Conservation (phyloP, 2,888 invertebrate genomes). For the Melinaea menophilus region DNA sequence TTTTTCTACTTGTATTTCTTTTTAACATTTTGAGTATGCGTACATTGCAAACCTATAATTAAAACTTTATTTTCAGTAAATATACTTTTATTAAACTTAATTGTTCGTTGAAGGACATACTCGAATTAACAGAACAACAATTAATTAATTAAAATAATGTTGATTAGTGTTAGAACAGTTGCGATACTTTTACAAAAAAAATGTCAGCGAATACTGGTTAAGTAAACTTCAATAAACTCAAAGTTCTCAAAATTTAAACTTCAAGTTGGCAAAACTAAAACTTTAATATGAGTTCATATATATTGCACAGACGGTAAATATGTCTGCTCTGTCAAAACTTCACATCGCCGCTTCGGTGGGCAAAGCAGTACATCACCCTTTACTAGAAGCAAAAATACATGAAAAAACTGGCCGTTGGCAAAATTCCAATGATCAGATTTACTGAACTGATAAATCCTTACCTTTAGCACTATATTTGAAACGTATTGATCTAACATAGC, state of each 20-base stretch:
- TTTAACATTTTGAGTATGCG: too few relatives aligned
- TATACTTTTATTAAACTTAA: too few relatives aligned
- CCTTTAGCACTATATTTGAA: neutral
- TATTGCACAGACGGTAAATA: slow-evolving; percentile 7
- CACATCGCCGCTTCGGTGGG: slow-evolving; percentile 7
- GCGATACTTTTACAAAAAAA: too few relatives aligned
- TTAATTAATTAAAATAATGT: too few relatives aligned
- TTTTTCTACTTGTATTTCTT: too few relatives aligned
- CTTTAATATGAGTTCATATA: neutral
- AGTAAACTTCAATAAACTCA: too few relatives aligned
- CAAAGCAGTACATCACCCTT: slow-evolving; percentile 8
- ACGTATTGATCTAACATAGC: neutral
- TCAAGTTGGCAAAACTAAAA: neutral
- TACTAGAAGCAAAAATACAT: slow-evolving; percentile 2
- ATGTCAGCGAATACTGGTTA: too few relatives aligned
- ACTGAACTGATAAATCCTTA: slow-evolving; percentile 3
- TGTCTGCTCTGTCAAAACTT: slow-evolving; percentile 8
- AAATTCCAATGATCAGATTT: slow-evolving; percentile 5
- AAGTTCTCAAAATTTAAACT: neutral
- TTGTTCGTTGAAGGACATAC: too few relatives aligned
- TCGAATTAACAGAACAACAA: too few relatives aligned
- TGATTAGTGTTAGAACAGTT: too few relatives aligned
- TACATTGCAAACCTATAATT: too few relatives aligned
- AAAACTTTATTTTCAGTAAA: too few relatives aligned
- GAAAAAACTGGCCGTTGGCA: slow-evolving; percentile 8